These are phyloP conservation scores for Dendropsophus ebraccatus DNA, from an alignment of 2,113 vertebrate genomes.

Conservation along the genomic window DNA sequence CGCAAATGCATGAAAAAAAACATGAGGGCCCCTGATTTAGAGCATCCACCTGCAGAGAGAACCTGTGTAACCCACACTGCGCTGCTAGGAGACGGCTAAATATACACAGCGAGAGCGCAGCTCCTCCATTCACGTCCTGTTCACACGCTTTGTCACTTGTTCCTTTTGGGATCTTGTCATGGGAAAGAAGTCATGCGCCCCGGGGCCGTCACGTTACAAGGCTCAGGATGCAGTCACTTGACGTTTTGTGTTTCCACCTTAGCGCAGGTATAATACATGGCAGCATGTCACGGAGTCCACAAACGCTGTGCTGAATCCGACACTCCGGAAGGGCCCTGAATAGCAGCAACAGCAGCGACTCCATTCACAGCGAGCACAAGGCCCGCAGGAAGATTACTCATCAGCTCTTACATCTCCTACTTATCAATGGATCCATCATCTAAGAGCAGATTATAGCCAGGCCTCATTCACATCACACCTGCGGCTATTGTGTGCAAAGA, in stretches of 20 bases:
- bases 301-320: background rate
- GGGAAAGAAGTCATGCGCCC: background rate
- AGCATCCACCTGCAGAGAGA: background rate
- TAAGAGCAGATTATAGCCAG: background rate
- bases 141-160: constrained; percentile 7
- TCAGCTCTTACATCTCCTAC: background rate
- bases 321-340: background rate
- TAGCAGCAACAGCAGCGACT: background rate
- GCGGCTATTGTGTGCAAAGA: background rate
- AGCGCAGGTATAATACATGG: background rate
- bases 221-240: background rate
- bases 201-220: background rate
- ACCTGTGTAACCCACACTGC: background rate
- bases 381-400: constrained; percentile 18
- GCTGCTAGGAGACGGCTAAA: background rate
- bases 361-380: background rate
- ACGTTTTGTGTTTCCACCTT: background rate
- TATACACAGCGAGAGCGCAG: background rate
- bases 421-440: background rate
- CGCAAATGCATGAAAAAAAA: too few relatives aligned
- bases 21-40: background rate
- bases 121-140: background rate
- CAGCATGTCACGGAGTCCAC: background rate
- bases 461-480: constrained; percentile 4
- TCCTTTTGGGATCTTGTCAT: constrained; percentile 19